Evolutionary conservation across 2,113 vertebrate species (phyloP).

Genomic region (Corythoichthys haematopterus): DNA sequence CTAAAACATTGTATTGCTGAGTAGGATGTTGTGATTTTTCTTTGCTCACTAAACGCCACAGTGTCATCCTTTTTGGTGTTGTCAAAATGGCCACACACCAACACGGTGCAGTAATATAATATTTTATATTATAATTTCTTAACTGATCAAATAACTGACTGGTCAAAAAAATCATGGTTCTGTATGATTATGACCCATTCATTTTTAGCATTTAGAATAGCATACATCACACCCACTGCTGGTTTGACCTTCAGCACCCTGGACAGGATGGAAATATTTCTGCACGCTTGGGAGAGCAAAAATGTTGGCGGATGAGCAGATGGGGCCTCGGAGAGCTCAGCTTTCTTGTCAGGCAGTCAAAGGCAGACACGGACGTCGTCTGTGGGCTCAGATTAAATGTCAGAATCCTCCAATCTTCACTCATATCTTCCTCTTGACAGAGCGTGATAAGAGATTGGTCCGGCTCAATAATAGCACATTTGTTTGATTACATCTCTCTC

Average conservation of each 20-base stretch:
- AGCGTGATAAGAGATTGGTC: constrained; percentile 15
- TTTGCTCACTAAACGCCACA: too few species aligned
- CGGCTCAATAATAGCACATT: constrained; percentile 14
- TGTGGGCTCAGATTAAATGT: constrained; percentile 44
- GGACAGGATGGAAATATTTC: constrained; percentile 9
- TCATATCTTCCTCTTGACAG: constrained; percentile 29
- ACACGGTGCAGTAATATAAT: too few species aligned
- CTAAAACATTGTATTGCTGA: too few species aligned
- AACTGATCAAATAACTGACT: too few species aligned
- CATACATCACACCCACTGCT: constrained; percentile 2
- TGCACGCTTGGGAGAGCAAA: constrained; percentile 29
- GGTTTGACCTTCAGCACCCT: constrained; percentile 28
- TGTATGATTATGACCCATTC: too few species aligned
- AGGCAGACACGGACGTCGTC: constrained; percentile 31
- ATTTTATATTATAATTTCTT: too few species aligned
- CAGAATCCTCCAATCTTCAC: constrained; percentile 30
- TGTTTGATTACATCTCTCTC: constrained; percentile 9
- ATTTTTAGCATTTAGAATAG: neutral
- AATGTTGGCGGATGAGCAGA: constrained; percentile 37
- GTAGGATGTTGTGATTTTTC: too few species aligned
- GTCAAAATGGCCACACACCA: too few species aligned
- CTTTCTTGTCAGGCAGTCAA: constrained; percentile 46
- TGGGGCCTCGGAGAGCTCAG: constrained; percentile 31
- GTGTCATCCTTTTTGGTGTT: too few species aligned
- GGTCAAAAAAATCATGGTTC: too few species aligned